Evolutionary conservation across 2,888 invertebrate genomes (phyloP).

Genomic region (Machimus rusticus): DNA sequence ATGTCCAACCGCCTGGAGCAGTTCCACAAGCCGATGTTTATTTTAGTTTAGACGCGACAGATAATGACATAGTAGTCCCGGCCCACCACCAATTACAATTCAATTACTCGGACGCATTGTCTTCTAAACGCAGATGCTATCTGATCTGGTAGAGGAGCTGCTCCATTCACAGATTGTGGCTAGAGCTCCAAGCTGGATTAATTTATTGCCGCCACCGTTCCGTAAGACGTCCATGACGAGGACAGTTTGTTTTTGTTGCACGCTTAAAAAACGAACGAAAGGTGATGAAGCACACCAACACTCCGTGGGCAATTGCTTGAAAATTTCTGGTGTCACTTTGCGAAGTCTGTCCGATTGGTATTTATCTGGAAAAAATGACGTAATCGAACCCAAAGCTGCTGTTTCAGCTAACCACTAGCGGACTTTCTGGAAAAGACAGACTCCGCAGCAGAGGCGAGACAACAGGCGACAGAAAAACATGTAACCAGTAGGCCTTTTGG

Average conservation of each 20-base stretch:
- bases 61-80: neutral
- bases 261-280: slow-evolving; percentile 24
- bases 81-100: neutral
- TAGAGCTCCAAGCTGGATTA: neutral
- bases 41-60: neutral
- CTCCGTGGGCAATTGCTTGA: neutral
- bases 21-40: neutral
- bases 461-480: neutral
- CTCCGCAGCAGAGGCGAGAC: neutral
- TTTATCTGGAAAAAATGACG: slow-evolving; percentile 20
- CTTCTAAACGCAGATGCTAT: neutral
- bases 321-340: slow-evolving; percentile 24
- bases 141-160: neutral
- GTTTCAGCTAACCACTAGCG: neutral
- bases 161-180: neutral
- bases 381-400: neutral
- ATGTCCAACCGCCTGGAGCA: neutral
- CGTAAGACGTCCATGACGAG: neutral
- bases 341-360: neutral
- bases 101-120: slow-evolving; percentile 17
- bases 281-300: neutral
- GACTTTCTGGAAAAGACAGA: neutral
- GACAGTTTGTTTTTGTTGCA: neutral
- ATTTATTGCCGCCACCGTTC: neutral
- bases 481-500: neutral